Conservation (phyloP, 2,113 vertebrate species). For the Eurystomus gularis region DNA sequence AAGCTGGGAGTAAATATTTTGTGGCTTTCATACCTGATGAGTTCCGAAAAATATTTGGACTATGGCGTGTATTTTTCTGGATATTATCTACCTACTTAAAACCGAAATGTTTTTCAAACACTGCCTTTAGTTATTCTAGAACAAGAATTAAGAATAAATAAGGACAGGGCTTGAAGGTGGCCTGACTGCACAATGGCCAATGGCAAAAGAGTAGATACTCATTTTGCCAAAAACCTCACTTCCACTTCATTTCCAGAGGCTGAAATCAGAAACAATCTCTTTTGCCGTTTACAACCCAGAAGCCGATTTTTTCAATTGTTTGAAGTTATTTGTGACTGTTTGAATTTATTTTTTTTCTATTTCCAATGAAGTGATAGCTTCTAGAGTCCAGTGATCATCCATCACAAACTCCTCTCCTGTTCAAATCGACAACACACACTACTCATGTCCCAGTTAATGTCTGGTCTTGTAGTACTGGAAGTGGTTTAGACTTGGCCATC, state of each 20-base stretch:
- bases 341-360: not conserved
- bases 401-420: not conserved
- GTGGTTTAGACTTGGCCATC: not conserved
- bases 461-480: not conserved
- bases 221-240: not conserved
- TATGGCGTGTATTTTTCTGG: not conserved
- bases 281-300: not conserved
- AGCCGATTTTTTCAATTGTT: not conserved
- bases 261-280: not conserved
- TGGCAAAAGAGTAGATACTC: not conserved
- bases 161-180: not conserved
- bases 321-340: not conserved
- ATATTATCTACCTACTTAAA: not conserved
- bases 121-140: not conserved
- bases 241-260: not conserved
- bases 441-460: not conserved
- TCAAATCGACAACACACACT: not conserved
- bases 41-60: not conserved
- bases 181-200: not conserved
- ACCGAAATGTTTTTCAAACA: not conserved
- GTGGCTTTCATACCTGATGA: not conserved
- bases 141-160: not conserved
- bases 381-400: constrained; percentile 1
- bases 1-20: not conserved
- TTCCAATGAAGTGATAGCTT: not conserved